Conservation (phyloP, 2,113 vertebrate genomes). For the Halichoerus grypus region DNA sequence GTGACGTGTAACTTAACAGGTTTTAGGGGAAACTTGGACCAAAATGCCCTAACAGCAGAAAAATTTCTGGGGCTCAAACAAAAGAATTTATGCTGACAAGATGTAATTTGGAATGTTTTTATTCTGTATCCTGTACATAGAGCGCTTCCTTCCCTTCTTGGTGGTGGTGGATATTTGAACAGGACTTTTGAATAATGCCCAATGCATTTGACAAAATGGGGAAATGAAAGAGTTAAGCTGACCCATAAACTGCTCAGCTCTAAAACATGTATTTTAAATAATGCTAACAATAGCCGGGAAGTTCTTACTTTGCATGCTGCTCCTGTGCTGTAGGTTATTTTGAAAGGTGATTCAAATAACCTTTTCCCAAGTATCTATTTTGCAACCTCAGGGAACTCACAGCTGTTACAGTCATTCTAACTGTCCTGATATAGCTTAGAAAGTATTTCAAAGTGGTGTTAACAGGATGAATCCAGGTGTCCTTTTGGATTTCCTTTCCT, state of each 20-base stretch:
- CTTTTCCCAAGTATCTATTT: conserved; percentile 83
- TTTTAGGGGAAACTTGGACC: conserved; percentile 66
- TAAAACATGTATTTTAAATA: conserved; percentile 61
- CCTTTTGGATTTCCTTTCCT: neutral
- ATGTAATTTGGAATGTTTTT: conserved; percentile 48
- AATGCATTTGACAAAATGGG: conserved; percentile 60
- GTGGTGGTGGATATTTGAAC: neutral
- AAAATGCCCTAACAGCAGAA: conserved; percentile 70
- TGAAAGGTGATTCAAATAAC: conserved; percentile 87
- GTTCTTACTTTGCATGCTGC: conserved; percentile 79
- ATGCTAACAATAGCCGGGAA: conserved; percentile 76
- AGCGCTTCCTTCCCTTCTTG: neutral
- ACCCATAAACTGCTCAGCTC: conserved; percentile 42
- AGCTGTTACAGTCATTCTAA: conserved; percentile 84
- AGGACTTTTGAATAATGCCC: conserved; percentile 35
- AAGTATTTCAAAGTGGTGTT: conserved; percentile 69
- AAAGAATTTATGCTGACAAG: conserved; percentile 76
- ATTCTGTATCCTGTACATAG: neutral
- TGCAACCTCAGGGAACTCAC: conserved; percentile 82
- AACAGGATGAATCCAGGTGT: conserved; percentile 71
- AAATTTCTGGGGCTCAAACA: conserved; percentile 69
- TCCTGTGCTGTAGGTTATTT: conserved; percentile 74
- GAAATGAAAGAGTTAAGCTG: conserved; percentile 74
- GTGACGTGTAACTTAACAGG: conserved; percentile 36
- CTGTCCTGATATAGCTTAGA: conserved; percentile 48